Conservation (phyloP, 2,888 invertebrate species). For the Andrena bucephala region DNA sequence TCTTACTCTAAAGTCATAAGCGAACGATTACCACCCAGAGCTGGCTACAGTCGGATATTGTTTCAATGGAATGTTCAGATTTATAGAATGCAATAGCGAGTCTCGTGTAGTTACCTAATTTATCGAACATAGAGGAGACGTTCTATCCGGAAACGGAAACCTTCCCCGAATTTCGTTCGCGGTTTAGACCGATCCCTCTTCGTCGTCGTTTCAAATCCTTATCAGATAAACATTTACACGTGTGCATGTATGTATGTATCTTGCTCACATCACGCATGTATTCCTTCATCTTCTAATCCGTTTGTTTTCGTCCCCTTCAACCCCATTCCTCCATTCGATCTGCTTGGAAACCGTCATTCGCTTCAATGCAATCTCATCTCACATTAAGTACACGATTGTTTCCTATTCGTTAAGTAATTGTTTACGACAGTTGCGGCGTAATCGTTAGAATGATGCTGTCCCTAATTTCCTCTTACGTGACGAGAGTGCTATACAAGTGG, state of each 20-base stretch:
- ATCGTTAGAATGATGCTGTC: constrained; percentile 19
- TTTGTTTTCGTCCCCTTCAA: too few relatives aligned
- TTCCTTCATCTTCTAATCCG: not conserved
- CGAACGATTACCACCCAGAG: constrained; percentile 54
- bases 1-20: constrained; percentile 37
- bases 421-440: not conserved
- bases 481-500: constrained; percentile 42
- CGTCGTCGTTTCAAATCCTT: constrained; percentile 2
- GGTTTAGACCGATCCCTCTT: constrained; percentile 67
- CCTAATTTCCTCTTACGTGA: constrained; percentile 4
- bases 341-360: not conserved
- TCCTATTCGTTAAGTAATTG: not conserved
- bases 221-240: constrained; percentile 14
- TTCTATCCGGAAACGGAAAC: constrained; percentile 79
- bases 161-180: constrained; percentile 83
- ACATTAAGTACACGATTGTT: not conserved
- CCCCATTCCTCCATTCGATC: not conserved
- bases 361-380: constrained; percentile 4
- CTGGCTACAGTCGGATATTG: constrained; percentile 25
- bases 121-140: constrained; percentile 26
- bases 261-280: constrained; percentile 3
- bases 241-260: not conserved
- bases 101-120: constrained; percentile 13
- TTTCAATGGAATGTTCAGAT: constrained; percentile 21
- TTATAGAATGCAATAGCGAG: constrained; percentile 19